Evolutionary conservation across 37 sponge, comb jelly and placozoan genomes (phyloP).

Genomic region (Axinella damicornis): DNA sequence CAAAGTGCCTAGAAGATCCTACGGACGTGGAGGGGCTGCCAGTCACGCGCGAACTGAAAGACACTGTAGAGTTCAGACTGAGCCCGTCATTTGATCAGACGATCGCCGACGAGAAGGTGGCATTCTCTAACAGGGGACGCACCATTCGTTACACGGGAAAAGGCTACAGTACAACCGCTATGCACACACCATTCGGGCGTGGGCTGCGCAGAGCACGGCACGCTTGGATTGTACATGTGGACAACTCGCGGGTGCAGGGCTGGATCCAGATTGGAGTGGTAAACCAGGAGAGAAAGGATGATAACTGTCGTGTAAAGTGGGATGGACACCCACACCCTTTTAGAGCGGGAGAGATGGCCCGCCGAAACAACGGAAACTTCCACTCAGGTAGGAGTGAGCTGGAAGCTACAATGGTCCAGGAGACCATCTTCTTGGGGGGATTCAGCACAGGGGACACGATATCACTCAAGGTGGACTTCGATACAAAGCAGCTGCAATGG

Average conservation of each 20-base stretch:
- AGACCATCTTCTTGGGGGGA: slow-evolving; percentile 75
- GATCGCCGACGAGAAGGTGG: slow-evolving; percentile 50
- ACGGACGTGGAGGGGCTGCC: slow-evolving; percentile 70
- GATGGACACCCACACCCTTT: slow-evolving; percentile 95
- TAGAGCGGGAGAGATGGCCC: slow-evolving; percentile 84
- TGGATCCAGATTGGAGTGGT: slow-evolving; percentile 96
- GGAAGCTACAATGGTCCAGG: slow-evolving; percentile 71
- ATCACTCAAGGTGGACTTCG: slow-evolving; percentile 76
- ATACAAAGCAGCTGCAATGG: slow-evolving; percentile 78
- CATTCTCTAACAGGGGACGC: slow-evolving; percentile 69
- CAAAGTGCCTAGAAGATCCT: slow-evolving; percentile 19
- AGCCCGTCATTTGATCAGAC: slow-evolving; percentile 68
- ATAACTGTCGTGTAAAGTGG: slow-evolving; percentile 71
- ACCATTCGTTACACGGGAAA: slow-evolving; percentile 74
- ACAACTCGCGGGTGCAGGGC: slow-evolving; percentile 83
- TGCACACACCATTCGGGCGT: slow-evolving; percentile 76
- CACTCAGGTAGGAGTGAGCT: slow-evolving; percentile 70
- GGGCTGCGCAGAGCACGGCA: slow-evolving; percentile 76
- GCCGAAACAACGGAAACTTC: slow-evolving; percentile 88
- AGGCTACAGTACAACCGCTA: slow-evolving; percentile 85
- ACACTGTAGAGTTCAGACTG: slow-evolving; percentile 76
- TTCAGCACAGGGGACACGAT: slow-evolving; percentile 85
- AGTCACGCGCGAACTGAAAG: slow-evolving; percentile 61
- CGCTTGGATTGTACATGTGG: slow-evolving; percentile 85
- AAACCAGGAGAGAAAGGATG: slow-evolving; percentile 56